Evolutionary conservation across 2,888 invertebrate genomes (phyloP), one percentile per base, ranked within the genome.

Genomic region (Meta bourneti): DNA sequence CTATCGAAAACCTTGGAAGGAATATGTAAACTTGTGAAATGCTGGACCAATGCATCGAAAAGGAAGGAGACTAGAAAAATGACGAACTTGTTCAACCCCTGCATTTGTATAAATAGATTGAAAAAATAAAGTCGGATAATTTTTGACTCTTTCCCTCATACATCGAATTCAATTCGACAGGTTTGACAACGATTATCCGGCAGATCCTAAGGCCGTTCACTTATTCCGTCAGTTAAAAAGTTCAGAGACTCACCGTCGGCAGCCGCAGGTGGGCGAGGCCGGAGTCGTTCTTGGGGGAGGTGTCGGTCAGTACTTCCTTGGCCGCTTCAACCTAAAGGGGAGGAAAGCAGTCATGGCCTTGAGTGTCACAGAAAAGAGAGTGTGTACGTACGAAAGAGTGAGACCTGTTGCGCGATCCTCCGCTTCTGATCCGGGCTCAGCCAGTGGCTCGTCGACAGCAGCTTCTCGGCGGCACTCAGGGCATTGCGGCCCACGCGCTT

Each of bases 371-470:
- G 16, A 13, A 72, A 48, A 49, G 61, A 13, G 52, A 34, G 8
- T 48, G 75, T 61, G 84, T 84, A 54, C 74, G 84, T 84, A 75
- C 61, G 61, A 84, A 72, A 20, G 74, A 20, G 34, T 75, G 84
- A 84, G 79, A 89, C 89, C 89, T 89, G 82, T 84, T 81, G 77
- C 16, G 69, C 78, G 54, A 83, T 54, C 61, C 75, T 77, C 34
- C 54, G 9, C 20, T 78, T 89, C 20, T 78, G 52, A 11, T 69
- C 34, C 7, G 48, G 7, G n/a, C 9, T 52, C 78, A 89, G 72
- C 89, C 89, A 89, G 11, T 16, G 51, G 5, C 51, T 77, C 48
- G 51, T 6, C 7, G 89, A 83, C 1, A 89, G 61, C 78, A 89
- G 20, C 5, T 13, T 52, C 49, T 89, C 52, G 4, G 79, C 70